Base-by-base conservation (phyloP, 1,140 invertebrate genomes). In the Brachystomella parvula region DNA sequence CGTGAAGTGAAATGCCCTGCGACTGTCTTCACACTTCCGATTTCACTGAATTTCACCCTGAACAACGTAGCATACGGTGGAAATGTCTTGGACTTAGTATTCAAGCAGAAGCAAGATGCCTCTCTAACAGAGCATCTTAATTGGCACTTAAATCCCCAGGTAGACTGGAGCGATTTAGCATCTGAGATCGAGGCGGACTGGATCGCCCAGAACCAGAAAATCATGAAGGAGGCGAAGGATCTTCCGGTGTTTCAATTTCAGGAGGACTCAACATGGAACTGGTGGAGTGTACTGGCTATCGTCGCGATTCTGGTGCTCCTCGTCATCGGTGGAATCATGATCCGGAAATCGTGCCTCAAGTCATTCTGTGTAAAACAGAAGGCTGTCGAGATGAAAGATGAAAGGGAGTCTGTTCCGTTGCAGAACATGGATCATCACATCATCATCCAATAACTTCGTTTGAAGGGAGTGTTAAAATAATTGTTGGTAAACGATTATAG, bases 11-110 rank as follows among this genome's bases (percentile, higher is more conserved):
- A 35, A 3, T 68, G 66, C 30, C 66, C 63, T 26, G 17, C 15
- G 15, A 12, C 21, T 0, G 56, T 68, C 9, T 68, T 64, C 53
- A 64, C 57, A 12, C 30, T 68, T 0, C 62, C 62, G 12, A 28
- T 68, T 3, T 33, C 61, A 3, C 3, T 63, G 0, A 64, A 61
- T 3, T 68, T 68, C 56, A 53, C 61, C 15, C 31, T 68, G n/a
- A 68, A 68, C 57, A 35, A 61, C 3, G 49, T 64, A 26, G 29
- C 59, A 6, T 68, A 60, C 44, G 26, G 61, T n/a, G 61, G 66
- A 60, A 29, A 64, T 29, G 31, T 68, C 6, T 26, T 68, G 29
- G 47, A 61, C 2, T 2, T 68, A 15, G 56, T 68, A 0, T 68
- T 49, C 26, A 44, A 47, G 2, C 49, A 68, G 26, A 2, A 19